Conservation (phyloP, 2,797 vertebrate genomes). For the Champsocephalus esox region DNA sequence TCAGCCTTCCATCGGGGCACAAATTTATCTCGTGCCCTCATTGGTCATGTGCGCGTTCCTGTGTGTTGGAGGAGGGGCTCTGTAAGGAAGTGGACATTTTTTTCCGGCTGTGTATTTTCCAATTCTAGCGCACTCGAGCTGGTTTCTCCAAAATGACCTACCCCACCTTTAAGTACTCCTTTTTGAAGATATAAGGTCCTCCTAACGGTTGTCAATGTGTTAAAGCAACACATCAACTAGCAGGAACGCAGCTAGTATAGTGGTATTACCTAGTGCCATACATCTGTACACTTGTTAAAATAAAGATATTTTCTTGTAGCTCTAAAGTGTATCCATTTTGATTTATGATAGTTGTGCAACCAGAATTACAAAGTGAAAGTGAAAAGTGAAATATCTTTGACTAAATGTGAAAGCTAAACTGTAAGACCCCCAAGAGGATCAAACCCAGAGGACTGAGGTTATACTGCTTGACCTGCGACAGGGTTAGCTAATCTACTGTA, state of each 20-base stretch:
- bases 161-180: neutral
- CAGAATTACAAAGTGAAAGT: neutral
- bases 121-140: too few species aligned
- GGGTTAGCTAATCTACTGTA: constrained; percentile 35
- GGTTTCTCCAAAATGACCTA: too few species aligned
- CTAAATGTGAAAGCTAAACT: constrained; percentile 30
- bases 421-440: neutral
- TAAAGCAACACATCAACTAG: neutral
- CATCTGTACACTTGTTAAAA: neutral
- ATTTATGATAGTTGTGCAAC: neutral
- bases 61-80: too few species aligned
- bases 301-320: neutral
- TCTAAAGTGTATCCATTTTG: neutral
- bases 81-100: too few species aligned
- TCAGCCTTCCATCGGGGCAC: too few species aligned
- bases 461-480: neutral
- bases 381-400: neutral
- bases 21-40: too few species aligned
- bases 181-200: neutral
- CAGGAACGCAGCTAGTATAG: neutral
- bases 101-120: too few species aligned
- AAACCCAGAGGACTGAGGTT: constrained; percentile 1
- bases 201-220: neutral
- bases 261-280: neutral
- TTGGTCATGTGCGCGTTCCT: too few species aligned